Evolutionary conservation across 2,113 vertebrate genomes (phyloP).

Genomic region (Menura novaehollandiae): DNA sequence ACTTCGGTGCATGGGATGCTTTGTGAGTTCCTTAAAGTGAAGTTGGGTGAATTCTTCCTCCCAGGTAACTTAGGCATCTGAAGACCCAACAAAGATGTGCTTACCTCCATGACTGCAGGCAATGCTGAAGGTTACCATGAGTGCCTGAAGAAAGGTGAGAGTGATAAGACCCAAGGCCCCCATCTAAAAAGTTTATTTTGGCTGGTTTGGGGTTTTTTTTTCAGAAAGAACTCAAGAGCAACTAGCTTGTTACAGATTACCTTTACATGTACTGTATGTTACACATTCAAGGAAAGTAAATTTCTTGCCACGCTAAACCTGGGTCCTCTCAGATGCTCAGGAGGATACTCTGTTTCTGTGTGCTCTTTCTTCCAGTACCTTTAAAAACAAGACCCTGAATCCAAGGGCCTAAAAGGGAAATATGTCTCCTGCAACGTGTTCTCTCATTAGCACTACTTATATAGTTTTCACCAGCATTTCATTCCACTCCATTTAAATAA

Average conservation of each 20-base stretch:
- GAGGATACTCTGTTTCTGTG: neutral
- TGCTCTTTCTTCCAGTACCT: neutral
- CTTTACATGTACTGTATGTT: neutral
- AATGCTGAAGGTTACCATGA: neutral
- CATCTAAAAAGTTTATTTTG: neutral
- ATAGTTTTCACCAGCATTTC: slow-evolving; percentile 4
- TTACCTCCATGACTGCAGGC: neutral
- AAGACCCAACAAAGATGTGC: neutral
- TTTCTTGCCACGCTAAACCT: neutral
- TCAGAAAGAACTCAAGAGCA: neutral
- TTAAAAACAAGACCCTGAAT: neutral
- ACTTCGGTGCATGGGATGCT: neutral
- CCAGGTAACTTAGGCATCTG: neutral
- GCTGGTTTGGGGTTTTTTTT: neutral
- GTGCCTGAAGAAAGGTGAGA: neutral
- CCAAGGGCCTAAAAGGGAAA: neutral
- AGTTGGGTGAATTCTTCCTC: neutral
- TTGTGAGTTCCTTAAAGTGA: neutral
- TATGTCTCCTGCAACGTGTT: neutral
- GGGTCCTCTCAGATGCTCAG: neutral
- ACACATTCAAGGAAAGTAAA: neutral
- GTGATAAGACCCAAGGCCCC: neutral
- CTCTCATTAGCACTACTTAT: neutral
- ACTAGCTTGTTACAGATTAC: neutral
- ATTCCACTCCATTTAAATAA: slow-evolving; percentile 40